Base-by-base conservation (phyloP, 2,797 vertebrate genomes). In the Triplophysa bombifrons region DNA sequence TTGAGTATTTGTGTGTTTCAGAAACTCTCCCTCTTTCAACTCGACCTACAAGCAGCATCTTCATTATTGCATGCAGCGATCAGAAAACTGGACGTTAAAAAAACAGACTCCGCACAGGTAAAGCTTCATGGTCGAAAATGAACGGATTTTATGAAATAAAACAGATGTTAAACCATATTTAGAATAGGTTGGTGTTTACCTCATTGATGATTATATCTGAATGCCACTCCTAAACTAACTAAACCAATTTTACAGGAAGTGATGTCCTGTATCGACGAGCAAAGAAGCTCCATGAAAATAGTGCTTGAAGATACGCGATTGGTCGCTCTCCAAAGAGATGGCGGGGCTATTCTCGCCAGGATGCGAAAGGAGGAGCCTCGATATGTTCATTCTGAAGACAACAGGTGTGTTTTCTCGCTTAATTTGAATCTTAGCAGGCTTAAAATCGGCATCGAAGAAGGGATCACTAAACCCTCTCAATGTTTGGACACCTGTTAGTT, bases 301-400 rank as follows among this genome's bases (percentile, higher is more conserved):
- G 94, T 98, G 70, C 92, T 99, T 78, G 90, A 93, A 61, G 93
- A 98, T 61, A 84, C 90, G 0, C 92, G 93, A 77, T 91, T 99
- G 88, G 92, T 95, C 48, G 84, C 76, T 5, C 88, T 96, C 84
- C 97, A 99, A 86, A 92, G 94, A 16, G 96, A 98, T 76, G 96
- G 93, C 0, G 97, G 96, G 0, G 92, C 96, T 0, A 89, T 91
- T 1, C 90, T 98, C 83, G 96, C 96, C 88, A 90, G 95, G 88
- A 92, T 94, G 88, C 92, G 87, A 77, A 92, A 86, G 75, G 94
- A 95, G 66, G 91, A 94, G 82, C 88, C 88, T 78, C 84, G 85
- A 73, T 94, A 94, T 63, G 82, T 88, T 41, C 92, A 93, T 22
- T 94, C 93, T 78, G 92, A 94, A 74, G 93, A 94, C 87, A 93